Conservation (phyloP, 92 coral and sea anemone species). For the Diadumene lineata region DNA sequence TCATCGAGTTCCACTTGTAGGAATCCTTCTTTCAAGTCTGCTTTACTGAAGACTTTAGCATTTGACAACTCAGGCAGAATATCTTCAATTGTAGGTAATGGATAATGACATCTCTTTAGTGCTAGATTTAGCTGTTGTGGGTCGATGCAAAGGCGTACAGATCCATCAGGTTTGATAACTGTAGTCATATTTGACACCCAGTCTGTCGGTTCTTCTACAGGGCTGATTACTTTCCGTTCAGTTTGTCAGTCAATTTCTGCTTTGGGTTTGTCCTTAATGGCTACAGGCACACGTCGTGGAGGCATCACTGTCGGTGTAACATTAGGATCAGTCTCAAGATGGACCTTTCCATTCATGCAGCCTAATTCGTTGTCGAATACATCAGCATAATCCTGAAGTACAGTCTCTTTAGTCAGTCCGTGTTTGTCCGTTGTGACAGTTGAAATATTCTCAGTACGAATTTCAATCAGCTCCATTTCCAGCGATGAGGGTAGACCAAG, state of each 20-base stretch:
- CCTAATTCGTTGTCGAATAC: slow-evolving; percentile 46
- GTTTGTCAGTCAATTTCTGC: not conserved
- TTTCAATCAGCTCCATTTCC: slow-evolving; percentile 31
- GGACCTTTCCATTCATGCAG: slow-evolving; percentile 42
- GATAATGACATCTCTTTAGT: not conserved
- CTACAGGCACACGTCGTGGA: slow-evolving; percentile 38
- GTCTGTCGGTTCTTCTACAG: slow-evolving; percentile 7
- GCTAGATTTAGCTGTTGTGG: not conserved
- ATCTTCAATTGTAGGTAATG: not conserved
- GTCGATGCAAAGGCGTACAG: slow-evolving; percentile 25
- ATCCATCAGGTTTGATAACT: slow-evolving; percentile 39
- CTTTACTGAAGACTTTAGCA: slow-evolving; percentile 27
- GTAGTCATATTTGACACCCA: slow-evolving; percentile 46
- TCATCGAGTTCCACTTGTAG: slow-evolving; percentile 41
- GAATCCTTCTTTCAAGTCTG: slow-evolving; percentile 36
- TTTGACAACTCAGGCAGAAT: slow-evolving; percentile 31
- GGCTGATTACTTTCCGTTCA: not conserved
- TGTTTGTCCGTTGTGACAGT: not conserved
- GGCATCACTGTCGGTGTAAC: slow-evolving; percentile 45
- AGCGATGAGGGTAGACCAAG: slow-evolving; percentile 33
- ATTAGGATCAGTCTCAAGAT: slow-evolving; percentile 40
- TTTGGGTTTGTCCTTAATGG: slow-evolving; percentile 8
- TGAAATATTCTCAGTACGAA: slow-evolving; percentile 35
- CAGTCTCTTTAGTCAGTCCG: slow-evolving; percentile 18
- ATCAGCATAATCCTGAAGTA: slow-evolving; percentile 20